Percentiles rank a stretch among this genome's conserved stretches.
These are phyloP conservation scores for Mimumesa dahlbomi DNA, from an alignment of 2,888 invertebrate species.

Conservation along the genomic window DNA sequence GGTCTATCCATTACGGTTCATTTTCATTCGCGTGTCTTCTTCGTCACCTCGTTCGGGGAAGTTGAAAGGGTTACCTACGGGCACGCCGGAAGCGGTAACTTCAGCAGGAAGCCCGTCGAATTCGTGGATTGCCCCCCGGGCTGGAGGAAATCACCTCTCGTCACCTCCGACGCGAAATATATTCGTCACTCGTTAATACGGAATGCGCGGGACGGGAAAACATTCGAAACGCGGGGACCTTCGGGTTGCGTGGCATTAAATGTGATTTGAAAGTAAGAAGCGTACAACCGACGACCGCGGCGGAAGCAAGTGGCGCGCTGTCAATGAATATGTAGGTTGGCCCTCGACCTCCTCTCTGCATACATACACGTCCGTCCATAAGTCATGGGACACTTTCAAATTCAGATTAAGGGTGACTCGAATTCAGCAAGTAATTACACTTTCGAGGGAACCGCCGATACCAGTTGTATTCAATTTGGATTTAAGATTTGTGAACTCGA, in stretches of 20 bases:
- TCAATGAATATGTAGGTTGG: slow-evolving; percentile 75
- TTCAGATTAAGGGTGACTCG: too few relatives aligned
- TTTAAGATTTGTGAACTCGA: too few relatives aligned
- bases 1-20: too few relatives aligned
- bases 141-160: slow-evolving; percentile 43
- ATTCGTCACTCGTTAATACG: slow-evolving; percentile 18
- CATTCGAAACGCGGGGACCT: neutral
- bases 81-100: neutral
- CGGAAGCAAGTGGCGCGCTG: slow-evolving; percentile 70
- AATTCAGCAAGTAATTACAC: too few relatives aligned
- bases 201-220: too few relatives aligned
- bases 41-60: too few relatives aligned
- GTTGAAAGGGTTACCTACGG: neutral
- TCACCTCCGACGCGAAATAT: slow-evolving; percentile 24
- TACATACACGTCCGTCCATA: slow-evolving; percentile 19
- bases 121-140: slow-evolving; percentile 11
- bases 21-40: too few relatives aligned
- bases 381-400: too few relatives aligned
- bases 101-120: slow-evolving; percentile 2
- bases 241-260: slow-evolving; percentile 22
- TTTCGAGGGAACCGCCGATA: too few relatives aligned
- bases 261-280: slow-evolving; percentile 59
- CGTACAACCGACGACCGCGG: slow-evolving; percentile 24
- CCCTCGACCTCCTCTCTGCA: slow-evolving; percentile 70
- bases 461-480: too few relatives aligned